Base-by-base conservation (phyloP, 2,797 vertebrate species). In the Phrynocephalus vlangalii region DNA sequence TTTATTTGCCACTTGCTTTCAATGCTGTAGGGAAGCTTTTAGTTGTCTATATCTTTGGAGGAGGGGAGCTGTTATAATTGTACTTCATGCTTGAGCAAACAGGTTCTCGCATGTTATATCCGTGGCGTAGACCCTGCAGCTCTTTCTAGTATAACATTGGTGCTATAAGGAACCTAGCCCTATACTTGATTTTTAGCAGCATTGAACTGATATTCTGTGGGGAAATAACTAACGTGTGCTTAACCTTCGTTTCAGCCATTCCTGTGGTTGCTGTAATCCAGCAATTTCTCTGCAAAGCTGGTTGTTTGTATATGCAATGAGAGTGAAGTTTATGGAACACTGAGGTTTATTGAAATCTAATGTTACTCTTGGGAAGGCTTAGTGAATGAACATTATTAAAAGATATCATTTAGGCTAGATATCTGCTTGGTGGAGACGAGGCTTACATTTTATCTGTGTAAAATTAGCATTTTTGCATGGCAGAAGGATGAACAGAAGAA, bases 161-260 rank as follows among this genome's bases (percentile, higher is more conserved):
- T 91, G 87, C 86, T 84, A 79, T 15, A 73, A 22, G 67, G 33
- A 60, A 85, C 68, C n/a, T 50, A 28, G 13, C 18, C 73, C 90
- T 91, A 75, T 66, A 50, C 89, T 89, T 90, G 79, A 15, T 86
- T 92, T 91, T 83, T 87, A 81, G 30, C 76, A 48, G 80, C 92
- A n/a, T 52, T 52, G 67, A 83, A 50, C 24, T 83, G 79, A 79
- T 86, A 83, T 72, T 83, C n/a, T 68, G 5, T n/a, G n/a, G 30
- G 22, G 66, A 56, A 87, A 78, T 76, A 75, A 87, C n/a, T 60
- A 77, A 70, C 5, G 80, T 84, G 56, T 84, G 71, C 84, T 90
- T 90, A 81, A 90, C 33, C 72, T 87, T 81, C 28, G 44, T 79
- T 83, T 67, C 24, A 71, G 60, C 11, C 9, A 78, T 80, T 76